Conservation (phyloP, 2,113 vertebrate species). For the Cavia porcellus region DNA sequence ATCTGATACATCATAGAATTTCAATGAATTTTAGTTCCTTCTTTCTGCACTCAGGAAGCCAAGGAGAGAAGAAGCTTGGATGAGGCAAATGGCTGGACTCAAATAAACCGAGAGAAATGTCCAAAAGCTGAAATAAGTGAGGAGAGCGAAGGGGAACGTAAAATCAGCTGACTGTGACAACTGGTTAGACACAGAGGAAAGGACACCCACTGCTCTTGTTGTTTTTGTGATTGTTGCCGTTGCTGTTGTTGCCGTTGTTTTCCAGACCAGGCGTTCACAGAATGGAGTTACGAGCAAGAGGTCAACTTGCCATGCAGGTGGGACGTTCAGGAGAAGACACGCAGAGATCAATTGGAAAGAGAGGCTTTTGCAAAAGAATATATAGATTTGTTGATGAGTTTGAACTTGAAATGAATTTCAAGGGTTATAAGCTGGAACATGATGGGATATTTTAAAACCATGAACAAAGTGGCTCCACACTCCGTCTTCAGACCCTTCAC, state of each 20-base stretch:
- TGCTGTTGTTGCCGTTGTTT: background rate
- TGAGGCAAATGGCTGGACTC: conserved; percentile 65
- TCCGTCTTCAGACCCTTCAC: background rate
- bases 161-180: background rate
- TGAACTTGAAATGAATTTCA: conserved; percentile 28
- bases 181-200: background rate
- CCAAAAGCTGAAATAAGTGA: conserved; percentile 11
- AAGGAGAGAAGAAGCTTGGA: conserved; percentile 68
- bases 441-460: background rate
- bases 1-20: conserved; percentile 75
- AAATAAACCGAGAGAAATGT: conserved; percentile 16
- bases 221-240: too few relatives aligned
- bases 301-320: background rate
- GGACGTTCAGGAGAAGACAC: background rate
- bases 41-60: conserved; percentile 54
- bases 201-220: background rate
- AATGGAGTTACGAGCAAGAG: background rate
- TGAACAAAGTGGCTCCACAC: background rate
- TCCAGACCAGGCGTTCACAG: background rate
- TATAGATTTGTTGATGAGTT: background rate
- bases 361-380: background rate
- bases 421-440: background rate
- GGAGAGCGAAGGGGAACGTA: background rate
- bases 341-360: background rate
- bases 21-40: conserved; percentile 72